Evolutionary conservation across 2,797 vertebrate species (phyloP), one percentile per base, ranked within the genome.

Genomic region (Steatocranus sp.): DNA sequence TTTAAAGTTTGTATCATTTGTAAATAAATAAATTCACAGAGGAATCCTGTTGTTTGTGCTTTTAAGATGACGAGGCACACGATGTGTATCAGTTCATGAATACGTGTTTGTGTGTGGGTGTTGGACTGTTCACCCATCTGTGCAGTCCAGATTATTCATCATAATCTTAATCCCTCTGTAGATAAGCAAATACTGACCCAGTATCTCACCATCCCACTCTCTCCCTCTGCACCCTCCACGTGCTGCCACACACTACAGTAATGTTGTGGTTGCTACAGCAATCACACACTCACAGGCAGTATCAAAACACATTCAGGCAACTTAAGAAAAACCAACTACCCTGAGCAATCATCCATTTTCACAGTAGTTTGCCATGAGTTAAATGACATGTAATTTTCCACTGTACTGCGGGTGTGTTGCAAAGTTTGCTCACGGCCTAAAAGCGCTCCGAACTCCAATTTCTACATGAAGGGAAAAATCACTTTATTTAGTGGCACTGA

Each of bases 111-210:
- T 54, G 76, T 36, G 81, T 36, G 70, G n/a, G 54, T 54, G 75
- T 38, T 20, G 58, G 82, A 74, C 32, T 17, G 6, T 48, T 86
- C 78, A 76, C 66, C 86, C 92, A 88, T 92, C 90, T 93, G 91
- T 88, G 86, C 83, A 23, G n/a, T 75, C 80, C 83, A 87, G 91
- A 93, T 93, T 92, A 90, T 80, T 81, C 81, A 83, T 68, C 18
- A 15, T 92, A 91, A 93, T 92, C 91, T 87, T 92, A 91, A 94
- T 92, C 90, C 79, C 63, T 79, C 32, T 79, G 79, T 86, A 88
- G 82, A 88, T 83, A 61, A 82, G 79, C 78, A 80, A 90, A 90
- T 58, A 75, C 70, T 91, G 80, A 90, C 88, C 87, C 84, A 78
- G 63, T 85, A 85, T 83, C 61, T 76, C 66, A 43, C 46, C 58